Conservation (phyloP, 2,888 invertebrate species). For the Apoderus coryli region DNA sequence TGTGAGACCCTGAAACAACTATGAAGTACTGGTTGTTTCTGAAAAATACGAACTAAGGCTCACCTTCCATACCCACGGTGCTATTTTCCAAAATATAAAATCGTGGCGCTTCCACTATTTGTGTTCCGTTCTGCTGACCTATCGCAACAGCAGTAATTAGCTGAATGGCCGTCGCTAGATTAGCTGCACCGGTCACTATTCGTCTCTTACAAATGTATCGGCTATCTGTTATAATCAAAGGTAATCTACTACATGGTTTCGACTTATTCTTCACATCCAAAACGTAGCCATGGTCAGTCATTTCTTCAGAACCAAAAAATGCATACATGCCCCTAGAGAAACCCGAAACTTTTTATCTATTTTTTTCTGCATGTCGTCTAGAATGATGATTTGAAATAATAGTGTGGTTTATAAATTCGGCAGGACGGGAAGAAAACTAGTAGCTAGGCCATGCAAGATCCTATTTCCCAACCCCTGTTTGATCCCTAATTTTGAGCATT, state of each 20-base stretch:
- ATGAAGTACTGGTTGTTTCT: no score
- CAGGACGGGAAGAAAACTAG: no score
- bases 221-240: slow-evolving; percentile 30
- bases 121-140: slow-evolving; percentile 32
- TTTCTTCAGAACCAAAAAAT: slow-evolving; percentile 36
- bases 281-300: slow-evolving; percentile 38
- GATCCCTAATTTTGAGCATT: no score
- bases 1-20: slow-evolving; percentile 27
- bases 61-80: slow-evolving; percentile 33
- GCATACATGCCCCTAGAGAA: slow-evolving; percentile 38
- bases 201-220: slow-evolving; percentile 36
- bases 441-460: no score
- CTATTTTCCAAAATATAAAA: slow-evolving; percentile 27
- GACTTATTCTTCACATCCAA: slow-evolving; percentile 30
- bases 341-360: no score
- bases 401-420: no score
- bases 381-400: no score
- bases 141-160: slow-evolving; percentile 35
- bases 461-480: no score
- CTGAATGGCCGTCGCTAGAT: slow-evolving; percentile 36
- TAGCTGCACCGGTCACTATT: slow-evolving; percentile 38
- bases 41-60: no score
- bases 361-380: no score
- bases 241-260: slow-evolving; percentile 25
- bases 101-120: slow-evolving; percentile 38